Conservation (phyloP, 1,140 invertebrate species). For the Eufriesea mexicana region DNA sequence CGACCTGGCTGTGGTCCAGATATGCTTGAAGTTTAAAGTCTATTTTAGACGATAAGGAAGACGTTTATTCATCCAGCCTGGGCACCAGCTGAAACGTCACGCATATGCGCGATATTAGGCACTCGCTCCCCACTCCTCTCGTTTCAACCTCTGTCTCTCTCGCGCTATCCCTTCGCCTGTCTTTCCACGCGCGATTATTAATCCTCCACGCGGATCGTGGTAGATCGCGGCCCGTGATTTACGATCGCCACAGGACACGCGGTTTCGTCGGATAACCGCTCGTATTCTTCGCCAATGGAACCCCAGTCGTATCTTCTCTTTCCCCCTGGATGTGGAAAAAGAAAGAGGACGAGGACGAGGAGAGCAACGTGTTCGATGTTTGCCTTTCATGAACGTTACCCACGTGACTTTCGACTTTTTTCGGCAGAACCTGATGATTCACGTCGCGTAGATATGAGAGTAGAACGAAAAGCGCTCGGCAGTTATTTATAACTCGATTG, state of each 20-base stretch:
- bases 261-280: slow-evolving; percentile 13
- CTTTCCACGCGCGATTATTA: slow-evolving; percentile 60
- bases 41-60: slow-evolving; percentile 82
- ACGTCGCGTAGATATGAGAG: neutral
- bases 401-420: neutral
- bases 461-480: neutral
- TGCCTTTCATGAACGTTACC: neutral
- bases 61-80: slow-evolving; percentile 81
- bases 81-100: slow-evolving; percentile 77
- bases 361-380: neutral
- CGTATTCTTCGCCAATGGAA: neutral
- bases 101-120: slow-evolving; percentile 74
- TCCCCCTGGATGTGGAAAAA: neutral
- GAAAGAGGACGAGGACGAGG: neutral
- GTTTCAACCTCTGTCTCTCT: neutral
- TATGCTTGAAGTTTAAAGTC: slow-evolving; percentile 79
- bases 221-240: slow-evolving; percentile 50
- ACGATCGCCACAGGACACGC: slow-evolving; percentile 21
- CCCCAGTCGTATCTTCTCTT: neutral
- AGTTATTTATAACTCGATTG: too few relatives aligned
- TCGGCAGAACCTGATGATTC: neutral
- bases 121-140: slow-evolving; percentile 24
- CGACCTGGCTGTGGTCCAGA: slow-evolving; percentile 79
- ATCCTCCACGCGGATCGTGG: slow-evolving; percentile 47
- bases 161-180: neutral